Evolutionary conservation across 2,113 vertebrate species (phyloP), one percentile per base, ranked within the genome.

Genomic region (Craseonycteris thonglongyai): DNA sequence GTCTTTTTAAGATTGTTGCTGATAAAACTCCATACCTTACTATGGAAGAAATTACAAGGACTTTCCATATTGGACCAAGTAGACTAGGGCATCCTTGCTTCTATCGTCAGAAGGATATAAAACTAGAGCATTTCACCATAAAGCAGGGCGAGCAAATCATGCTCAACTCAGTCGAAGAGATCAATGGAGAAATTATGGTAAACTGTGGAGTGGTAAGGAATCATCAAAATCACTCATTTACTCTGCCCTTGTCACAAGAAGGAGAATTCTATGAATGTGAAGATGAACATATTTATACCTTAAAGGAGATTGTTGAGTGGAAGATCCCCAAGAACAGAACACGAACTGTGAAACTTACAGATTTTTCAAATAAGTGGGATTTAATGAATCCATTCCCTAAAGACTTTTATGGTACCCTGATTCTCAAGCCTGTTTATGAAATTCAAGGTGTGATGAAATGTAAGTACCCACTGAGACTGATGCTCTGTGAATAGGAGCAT

Each of bases 231-330:
- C 95, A 98, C 35, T 96, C 92, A 12, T 98, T 99, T 91, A 95
- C 82, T 15, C 95, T 99, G 76, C 97, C 98, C 35, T 24, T 98
- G 83, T 98, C 98, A 0, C 98, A 98, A 97, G 91, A 98, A 96
- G 99, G 99, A 90, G 95, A 98, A 66, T 99, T 99, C 91, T 98
- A 98, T 0, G 99, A 99, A 87, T 99, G 98, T 71, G 98, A 99
- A 92, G 99, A 99, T 95, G 98, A 99, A 71, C 98, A 98, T 94
- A 98, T 98, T 80, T 99, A 99, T 90, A 99, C 99, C 6, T 94
- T 99, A 30, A 98, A 98, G 95, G 99, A 99, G 88, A 98, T 99
- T 66, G 97, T 98, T 2, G 98, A 99, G 79, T 99, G 99, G 98
- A 99, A 99, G 97, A 99, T 99, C 68, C 97, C 99, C 1, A 99